These are phyloP conservation scores for Plectrocnemia conspersa DNA, from an alignment of 1,140 invertebrate genomes.

Conservation along the genomic window DNA sequence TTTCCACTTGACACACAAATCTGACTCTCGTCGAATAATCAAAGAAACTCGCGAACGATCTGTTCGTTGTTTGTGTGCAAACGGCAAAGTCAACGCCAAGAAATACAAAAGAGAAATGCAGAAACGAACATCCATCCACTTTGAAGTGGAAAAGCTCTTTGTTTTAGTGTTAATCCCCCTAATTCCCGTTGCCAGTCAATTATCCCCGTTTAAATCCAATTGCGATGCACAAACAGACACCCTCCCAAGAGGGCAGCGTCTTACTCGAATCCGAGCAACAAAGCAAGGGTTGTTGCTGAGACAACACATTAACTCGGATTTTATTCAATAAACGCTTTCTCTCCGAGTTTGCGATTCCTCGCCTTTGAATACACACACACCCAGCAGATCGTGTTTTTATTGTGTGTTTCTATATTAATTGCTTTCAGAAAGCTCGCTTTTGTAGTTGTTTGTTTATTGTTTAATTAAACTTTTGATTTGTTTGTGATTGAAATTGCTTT, in stretches of 20 bases:
- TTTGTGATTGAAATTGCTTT: too few species aligned
- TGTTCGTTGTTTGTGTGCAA: slow-evolving; percentile 23
- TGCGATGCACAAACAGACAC: slow-evolving; percentile 33
- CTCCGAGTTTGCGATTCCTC: too few species aligned
- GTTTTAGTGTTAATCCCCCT: slow-evolving; percentile 35
- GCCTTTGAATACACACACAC: too few species aligned
- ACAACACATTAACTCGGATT: slow-evolving; percentile 34
- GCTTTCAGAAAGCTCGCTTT: too few species aligned
- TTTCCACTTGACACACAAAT: slow-evolving; percentile 8
- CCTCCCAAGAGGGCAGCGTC: slow-evolving; percentile 23
- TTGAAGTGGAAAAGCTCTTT: slow-evolving; percentile 35
- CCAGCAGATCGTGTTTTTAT: too few species aligned
- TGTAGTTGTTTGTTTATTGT: too few species aligned
- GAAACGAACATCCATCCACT: slow-evolving; percentile 28
- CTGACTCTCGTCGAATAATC: slow-evolving; percentile 19
- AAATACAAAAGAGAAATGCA: slow-evolving; percentile 17
- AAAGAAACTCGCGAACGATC: slow-evolving; percentile 21
- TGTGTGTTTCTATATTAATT: too few species aligned
- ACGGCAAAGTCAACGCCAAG: slow-evolving; percentile 17
- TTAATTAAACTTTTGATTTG: too few species aligned
- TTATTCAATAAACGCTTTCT: too few species aligned
- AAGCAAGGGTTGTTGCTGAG: slow-evolving; percentile 30
- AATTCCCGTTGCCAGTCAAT: slow-evolving; percentile 36
- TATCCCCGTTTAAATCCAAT: slow-evolving; percentile 37
- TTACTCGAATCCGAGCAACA: slow-evolving; percentile 27